These are phyloP conservation scores for Folsomia candida DNA, from an alignment of 2,888 invertebrate genomes.

Conservation along the genomic window DNA sequence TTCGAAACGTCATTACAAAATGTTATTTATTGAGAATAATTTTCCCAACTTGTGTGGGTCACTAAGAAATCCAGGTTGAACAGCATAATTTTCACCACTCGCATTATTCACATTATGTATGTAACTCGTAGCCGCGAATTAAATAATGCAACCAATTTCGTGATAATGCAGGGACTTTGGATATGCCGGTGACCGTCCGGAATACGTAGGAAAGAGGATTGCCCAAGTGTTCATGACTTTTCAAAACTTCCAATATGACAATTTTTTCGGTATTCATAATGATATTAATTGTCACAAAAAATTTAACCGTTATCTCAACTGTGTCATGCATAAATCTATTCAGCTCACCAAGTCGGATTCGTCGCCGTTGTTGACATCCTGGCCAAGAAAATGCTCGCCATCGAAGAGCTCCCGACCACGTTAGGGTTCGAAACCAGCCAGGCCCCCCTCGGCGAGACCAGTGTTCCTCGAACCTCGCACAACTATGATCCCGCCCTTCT, in stretches of 20 bases:
- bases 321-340: background rate
- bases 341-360: slow-evolving; percentile 37
- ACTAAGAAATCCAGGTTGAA: too few species aligned
- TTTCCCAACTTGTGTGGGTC: too few species aligned
- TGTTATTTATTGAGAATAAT: too few species aligned
- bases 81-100: too few species aligned
- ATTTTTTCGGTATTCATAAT: background rate
- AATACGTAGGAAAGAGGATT: background rate
- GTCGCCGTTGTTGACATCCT: slow-evolving; percentile 40
- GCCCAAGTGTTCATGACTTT: background rate
- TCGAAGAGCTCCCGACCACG: slow-evolving; percentile 42
- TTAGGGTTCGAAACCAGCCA: slow-evolving; percentile 21
- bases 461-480: background rate
- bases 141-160: too few species aligned
- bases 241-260: background rate
- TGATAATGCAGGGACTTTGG: slow-evolving; percentile 44
- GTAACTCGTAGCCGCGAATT: too few species aligned
- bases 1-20: too few species aligned
- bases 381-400: slow-evolving; percentile 30
- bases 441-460: slow-evolving; percentile 4
- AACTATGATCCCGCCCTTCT: slow-evolving; percentile 18
- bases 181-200: slow-evolving; percentile 31
- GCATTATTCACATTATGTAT: too few species aligned
- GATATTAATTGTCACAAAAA: too few species aligned
- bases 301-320: too few species aligned